Base-by-base conservation (phyloP, 1,140 invertebrate species). In the Temnothorax nylanderi region DNA sequence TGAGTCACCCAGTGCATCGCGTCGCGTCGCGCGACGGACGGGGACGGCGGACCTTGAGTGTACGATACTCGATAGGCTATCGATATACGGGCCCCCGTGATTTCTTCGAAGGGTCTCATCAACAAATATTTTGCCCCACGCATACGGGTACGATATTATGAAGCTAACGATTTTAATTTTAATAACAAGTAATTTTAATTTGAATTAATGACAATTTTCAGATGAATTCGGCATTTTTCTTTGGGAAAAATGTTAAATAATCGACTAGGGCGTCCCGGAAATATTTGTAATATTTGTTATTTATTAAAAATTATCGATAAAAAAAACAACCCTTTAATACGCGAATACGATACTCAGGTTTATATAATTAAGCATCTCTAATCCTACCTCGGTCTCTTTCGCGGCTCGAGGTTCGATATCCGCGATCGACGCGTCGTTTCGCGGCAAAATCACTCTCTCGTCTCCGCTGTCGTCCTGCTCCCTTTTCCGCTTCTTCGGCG, bases 1-100 rank as follows among this genome's bases (percentile, higher is more conserved):
- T 89, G 88, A 89, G 78, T 89, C 88, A 89, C 64, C 87, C 41
- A 21, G 21, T 69, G 69, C 76, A 54, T 62, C 21, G 65, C 65
- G 64, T 51, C 44, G 41, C 26, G 11, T 11, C 21, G 26, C 26
- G 26, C 26, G 26, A 26, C 26, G 26, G 26, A 26, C 76, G 76
- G 13, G 26, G 26, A 26, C 76, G 76, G 13, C 44, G 54, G 41
- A 71, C 54, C 80, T 62, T 16, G 67, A 74, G 54, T 18, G 37
- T 11, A 75, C 44, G n/a, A 21, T 47, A 49, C 11, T 37, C 13
- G 51, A n/a, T 49, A 41, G 8, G 13, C 26, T 56, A 74, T 71
- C 54, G 69, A 76, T 44, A 37, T 16, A 41, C n/a, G 32, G 2
- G 54, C 32, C 37, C 11, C 3, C 0, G 41, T 3, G 41, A 82